Conservation (phyloP, 2,797 vertebrate genomes). For the Calcarius lapponicus region DNA sequence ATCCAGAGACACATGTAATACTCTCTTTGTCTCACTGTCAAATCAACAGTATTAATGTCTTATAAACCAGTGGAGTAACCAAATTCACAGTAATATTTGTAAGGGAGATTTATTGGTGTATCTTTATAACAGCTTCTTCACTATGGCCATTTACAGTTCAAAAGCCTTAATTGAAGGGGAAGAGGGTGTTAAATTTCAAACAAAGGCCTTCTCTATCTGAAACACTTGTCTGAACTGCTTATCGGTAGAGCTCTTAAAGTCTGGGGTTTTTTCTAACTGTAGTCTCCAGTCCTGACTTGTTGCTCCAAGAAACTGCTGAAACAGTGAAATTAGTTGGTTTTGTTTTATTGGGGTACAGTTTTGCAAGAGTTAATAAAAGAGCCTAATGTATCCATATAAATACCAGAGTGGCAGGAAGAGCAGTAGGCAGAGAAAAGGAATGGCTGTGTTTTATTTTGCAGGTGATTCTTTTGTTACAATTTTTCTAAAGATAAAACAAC, state of each 20-base stretch:
- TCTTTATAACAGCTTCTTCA: background rate
- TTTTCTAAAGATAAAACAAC: background rate
- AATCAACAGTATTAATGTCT: background rate
- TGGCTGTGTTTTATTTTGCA: background rate
- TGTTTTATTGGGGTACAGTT: background rate
- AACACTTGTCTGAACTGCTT: constrained; percentile 11
- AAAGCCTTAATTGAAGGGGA: constrained; percentile 18
- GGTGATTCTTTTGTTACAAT: background rate
- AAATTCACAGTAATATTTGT: background rate
- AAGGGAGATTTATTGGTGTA: constrained; percentile 1
- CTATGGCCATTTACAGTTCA: constrained; percentile 2
- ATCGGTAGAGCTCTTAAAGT: background rate
- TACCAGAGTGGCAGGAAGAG: background rate
- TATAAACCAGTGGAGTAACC: background rate
- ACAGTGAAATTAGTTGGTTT: background rate
- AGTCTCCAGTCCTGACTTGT: background rate
- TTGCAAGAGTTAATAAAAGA: background rate
- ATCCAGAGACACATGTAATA: background rate
- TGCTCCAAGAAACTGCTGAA: background rate
- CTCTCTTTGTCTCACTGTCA: background rate
- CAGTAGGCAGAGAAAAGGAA: background rate
- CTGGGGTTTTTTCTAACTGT: background rate
- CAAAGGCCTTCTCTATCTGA: constrained; percentile 13
- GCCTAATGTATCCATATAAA: background rate
- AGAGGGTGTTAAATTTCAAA: constrained; percentile 51